Conservation (phyloP, 2,888 invertebrate species). For the Tupiocoris notatus region DNA sequence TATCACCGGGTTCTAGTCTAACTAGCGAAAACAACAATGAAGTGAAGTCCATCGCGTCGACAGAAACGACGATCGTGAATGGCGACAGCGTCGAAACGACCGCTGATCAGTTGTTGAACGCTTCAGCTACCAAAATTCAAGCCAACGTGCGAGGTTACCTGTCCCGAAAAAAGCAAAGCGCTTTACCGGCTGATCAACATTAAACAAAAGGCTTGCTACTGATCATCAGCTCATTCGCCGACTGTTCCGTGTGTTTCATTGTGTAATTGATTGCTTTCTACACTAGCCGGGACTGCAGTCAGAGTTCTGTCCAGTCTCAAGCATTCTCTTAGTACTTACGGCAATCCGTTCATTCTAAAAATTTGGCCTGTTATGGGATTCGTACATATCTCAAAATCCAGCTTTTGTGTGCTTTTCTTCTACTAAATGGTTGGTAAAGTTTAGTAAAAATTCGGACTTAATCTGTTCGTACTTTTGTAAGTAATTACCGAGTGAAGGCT, state of each 20-base stretch:
- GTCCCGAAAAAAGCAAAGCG: conserved; percentile 47
- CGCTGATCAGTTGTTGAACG: conserved; percentile 35
- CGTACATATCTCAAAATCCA: background rate
- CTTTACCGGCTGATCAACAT: background rate
- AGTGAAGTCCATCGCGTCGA: background rate
- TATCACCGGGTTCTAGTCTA: too few species aligned
- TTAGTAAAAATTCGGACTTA: background rate
- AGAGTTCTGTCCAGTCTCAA: background rate
- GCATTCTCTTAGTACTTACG: background rate
- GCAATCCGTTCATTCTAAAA: background rate
- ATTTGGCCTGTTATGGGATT: background rate
- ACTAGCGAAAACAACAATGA: background rate
- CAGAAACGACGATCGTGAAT: background rate
- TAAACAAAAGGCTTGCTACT: background rate
- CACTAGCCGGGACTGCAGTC: too few species aligned
- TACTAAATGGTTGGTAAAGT: background rate
- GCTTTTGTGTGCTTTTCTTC: background rate
- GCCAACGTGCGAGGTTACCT: conserved; percentile 60
- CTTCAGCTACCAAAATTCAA: conserved; percentile 59
- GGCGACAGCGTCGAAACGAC: background rate
- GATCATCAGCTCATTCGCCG: too few species aligned
- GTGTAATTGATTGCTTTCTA: background rate
- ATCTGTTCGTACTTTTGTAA: background rate
- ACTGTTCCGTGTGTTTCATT: too few species aligned
- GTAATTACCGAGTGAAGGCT: background rate